These are phyloP conservation scores for Andrena praecox DNA, from an alignment of 2,888 invertebrate species.

Conservation along the genomic window DNA sequence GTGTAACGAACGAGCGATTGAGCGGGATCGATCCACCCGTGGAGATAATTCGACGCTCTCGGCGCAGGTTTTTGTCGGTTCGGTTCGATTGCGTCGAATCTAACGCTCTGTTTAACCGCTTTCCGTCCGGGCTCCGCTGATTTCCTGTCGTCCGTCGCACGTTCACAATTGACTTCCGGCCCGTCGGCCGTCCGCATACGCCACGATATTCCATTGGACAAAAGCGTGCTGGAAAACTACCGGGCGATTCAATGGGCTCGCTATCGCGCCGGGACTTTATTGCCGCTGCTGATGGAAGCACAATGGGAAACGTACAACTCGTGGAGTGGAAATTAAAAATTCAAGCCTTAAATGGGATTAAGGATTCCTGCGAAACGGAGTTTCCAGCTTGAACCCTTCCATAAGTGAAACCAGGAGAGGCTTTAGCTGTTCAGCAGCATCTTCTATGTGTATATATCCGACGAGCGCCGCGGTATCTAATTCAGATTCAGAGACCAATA, in stretches of 20 bases:
- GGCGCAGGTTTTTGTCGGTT: conserved; percentile 34
- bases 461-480: no score
- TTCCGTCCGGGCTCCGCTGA: conserved; percentile 76
- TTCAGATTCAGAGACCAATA: no score
- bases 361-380: background rate
- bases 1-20: background rate
- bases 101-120: conserved; percentile 79
- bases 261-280: background rate
- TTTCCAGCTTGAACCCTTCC: no score
- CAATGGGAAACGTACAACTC: background rate
- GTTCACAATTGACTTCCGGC: conserved; percentile 75
- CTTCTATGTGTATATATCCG: no score
- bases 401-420: no score
- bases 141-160: conserved; percentile 75
- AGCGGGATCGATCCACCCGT: conserved; percentile 11
- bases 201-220: conserved; percentile 37
- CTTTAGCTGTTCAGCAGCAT: no score
- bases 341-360: background rate
- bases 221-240: conserved; percentile 45
- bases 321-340: background rate
- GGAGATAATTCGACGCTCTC: conserved; percentile 28
- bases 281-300: background rate
- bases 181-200: conserved; percentile 39
- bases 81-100: conserved; percentile 52
- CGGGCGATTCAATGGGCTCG: background rate